A percentile compares a stretch with the other conserved stretches of the same genome.
phyloP scores from a whole-genome alignment of 2,113 vertebrate genomes.

The Plotosus lineatus region DNA sequence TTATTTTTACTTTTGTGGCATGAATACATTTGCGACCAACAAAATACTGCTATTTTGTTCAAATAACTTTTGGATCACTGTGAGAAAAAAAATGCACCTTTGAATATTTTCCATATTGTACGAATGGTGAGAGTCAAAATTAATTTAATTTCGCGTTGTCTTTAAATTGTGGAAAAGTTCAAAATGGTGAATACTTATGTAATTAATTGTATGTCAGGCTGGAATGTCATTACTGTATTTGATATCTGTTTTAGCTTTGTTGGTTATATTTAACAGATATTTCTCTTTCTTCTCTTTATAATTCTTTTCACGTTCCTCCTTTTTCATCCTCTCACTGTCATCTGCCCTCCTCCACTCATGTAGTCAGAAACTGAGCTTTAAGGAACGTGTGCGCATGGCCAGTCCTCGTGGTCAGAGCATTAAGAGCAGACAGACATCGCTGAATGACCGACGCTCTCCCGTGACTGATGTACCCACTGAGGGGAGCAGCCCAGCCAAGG shows the following conservation, averaged over 20 bases:
- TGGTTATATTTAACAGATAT: neutral
- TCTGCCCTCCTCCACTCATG: neutral
- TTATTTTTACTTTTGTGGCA: neutral
- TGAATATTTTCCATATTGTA: neutral
- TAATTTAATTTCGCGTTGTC: neutral
- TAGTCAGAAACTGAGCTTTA: conserved; percentile 98
- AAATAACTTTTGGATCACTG: neutral
- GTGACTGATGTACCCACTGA: conserved; percentile 81
- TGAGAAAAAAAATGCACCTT: neutral
- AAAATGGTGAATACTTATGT: neutral
- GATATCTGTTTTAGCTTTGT: neutral
- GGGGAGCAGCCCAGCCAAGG: conserved; percentile 87
- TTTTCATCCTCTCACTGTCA: neutral
- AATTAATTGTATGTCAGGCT: neutral
- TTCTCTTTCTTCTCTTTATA: neutral
- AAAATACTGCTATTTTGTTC: neutral
- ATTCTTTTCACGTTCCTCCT: neutral
- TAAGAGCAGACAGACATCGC: conserved; percentile 87
- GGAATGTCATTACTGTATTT: neutral
- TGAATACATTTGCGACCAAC: neutral
- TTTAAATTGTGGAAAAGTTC: neutral
- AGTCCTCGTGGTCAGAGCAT: conserved; percentile 95
- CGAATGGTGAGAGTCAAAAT: neutral
- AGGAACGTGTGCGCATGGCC: conserved; percentile 96
- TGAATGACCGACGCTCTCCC: conserved; percentile 91